These are phyloP conservation scores for Tribolium castaneum DNA, from an alignment of 1,140 invertebrate genomes.

Conservation along the genomic window DNA sequence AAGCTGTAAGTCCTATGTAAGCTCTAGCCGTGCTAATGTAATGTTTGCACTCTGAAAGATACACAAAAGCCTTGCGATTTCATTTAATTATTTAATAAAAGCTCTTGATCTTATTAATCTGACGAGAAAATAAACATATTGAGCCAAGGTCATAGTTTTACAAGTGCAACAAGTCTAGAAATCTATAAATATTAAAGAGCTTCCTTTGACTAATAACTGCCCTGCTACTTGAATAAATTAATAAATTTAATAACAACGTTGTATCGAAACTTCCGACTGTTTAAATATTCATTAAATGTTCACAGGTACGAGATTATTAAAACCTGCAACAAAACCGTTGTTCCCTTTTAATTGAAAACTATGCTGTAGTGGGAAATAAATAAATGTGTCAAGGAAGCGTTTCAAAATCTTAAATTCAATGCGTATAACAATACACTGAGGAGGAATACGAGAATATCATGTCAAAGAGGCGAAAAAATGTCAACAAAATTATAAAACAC, in stretches of 20 bases:
- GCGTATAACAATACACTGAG: neutral
- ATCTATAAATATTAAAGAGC: neutral
- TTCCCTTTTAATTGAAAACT: neutral
- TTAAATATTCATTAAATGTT: neutral
- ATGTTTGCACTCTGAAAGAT: constrained; percentile 12
- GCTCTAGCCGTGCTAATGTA: neutral
- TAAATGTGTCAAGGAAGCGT: neutral
- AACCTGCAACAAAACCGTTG: neutral
- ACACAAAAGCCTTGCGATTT: constrained; percentile 17
- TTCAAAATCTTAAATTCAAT: neutral
- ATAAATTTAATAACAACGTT: neutral
- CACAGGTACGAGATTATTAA: neutral
- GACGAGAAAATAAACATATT: neutral
- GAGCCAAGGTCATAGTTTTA: neutral
- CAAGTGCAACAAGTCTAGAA: neutral
- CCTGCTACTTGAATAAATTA: neutral
- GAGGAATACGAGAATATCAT: neutral
- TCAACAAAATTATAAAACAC: neutral
- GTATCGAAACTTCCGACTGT: neutral
- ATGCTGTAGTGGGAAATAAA: neutral
- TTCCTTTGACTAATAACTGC: neutral
- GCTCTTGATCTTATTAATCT: neutral
- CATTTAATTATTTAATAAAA: constrained; percentile 16
- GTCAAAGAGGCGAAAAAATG: neutral
- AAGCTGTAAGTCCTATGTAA: constrained; percentile 6